Percentiles rank a stretch among this genome's conserved stretches.
These are phyloP conservation scores for Pipistrellus pipistrellus DNA, from an alignment of 2,797 vertebrate species.

Conservation along the genomic window DNA sequence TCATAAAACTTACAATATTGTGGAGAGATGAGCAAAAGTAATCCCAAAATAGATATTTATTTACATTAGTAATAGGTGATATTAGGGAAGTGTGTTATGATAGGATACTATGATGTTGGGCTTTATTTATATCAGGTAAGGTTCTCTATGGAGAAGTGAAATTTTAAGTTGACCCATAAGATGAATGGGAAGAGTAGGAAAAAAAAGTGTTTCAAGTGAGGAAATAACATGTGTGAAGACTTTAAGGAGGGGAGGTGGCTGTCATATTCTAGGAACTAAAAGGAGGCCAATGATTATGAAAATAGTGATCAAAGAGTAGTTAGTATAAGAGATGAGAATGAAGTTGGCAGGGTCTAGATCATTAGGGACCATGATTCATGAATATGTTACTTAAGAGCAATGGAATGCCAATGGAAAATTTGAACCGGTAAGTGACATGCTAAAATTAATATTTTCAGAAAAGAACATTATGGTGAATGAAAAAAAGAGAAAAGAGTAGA, in stretches of 20 bases:
- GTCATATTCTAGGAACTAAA: constrained; percentile 33
- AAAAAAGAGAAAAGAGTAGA: constrained; percentile 5
- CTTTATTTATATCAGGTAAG: constrained; percentile 26
- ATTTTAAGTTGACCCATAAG: constrained; percentile 36
- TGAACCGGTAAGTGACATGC: background rate
- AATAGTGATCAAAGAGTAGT: constrained; percentile 8
- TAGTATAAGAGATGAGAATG: background rate
- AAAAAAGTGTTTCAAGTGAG: constrained; percentile 29
- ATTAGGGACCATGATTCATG: background rate
- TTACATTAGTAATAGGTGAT: constrained; percentile 17
- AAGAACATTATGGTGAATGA: constrained; percentile 39
- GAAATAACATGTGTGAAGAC: constrained; percentile 1
- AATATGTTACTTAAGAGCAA: constrained; percentile 1
- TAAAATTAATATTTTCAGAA: constrained; percentile 53
- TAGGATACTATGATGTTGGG: background rate
- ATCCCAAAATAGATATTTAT: constrained; percentile 5
- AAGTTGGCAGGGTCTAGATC: constrained; percentile 30
- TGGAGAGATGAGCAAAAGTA: background rate
- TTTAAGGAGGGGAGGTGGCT: constrained; percentile 19
- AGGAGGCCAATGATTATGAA: background rate
- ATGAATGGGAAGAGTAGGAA: background rate
- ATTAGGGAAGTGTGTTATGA: constrained; percentile 6
- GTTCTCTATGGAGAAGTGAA: background rate
- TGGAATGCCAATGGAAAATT: constrained; percentile 36
- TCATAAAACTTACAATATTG: constrained; percentile 6